These are phyloP conservation scores for Apostichopus parvimensis DNA, from an alignment of 35 echinoderm and acorn worm genomes.

Conservation along the genomic window DNA sequence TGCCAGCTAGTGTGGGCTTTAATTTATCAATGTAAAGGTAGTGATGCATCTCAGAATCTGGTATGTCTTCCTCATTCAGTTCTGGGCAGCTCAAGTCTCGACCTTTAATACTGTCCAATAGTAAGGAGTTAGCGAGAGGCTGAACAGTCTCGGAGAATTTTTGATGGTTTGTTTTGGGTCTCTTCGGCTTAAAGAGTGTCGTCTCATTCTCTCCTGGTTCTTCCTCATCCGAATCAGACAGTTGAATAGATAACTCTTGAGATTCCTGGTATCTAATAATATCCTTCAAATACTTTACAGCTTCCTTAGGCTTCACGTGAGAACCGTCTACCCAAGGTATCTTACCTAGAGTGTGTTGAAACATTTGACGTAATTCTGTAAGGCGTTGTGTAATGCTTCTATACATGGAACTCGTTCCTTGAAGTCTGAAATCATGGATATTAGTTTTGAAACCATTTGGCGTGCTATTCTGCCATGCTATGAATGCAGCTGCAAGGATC, in stretches of 20 bases:
- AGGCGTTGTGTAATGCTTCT: not conserved
- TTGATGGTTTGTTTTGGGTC: not conserved
- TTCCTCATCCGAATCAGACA: conserved; percentile 36
- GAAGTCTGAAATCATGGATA: not conserved
- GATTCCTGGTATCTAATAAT: conserved; percentile 29
- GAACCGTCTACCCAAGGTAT: conserved; percentile 9
- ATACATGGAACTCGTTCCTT: not conserved
- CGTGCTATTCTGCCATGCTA: conserved; percentile 23
- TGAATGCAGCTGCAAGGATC: conserved; percentile 9
- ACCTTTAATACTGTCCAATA: not conserved
- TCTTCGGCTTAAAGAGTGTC: conserved; percentile 3
- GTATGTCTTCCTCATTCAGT: conserved; percentile 63
- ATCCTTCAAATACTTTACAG: conserved; percentile 21
- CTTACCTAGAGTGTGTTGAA: not conserved
- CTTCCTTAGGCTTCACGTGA: not conserved
- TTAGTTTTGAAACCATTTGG: not conserved
- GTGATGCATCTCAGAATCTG: conserved; percentile 53
- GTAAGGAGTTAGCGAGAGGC: not conserved
- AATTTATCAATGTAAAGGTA: conserved; percentile 40
- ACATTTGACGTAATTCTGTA: not conserved
- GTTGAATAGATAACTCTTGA: not conserved
- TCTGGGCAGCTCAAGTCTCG: conserved; percentile 42
- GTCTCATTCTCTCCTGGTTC: not conserved
- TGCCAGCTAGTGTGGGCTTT: not conserved
- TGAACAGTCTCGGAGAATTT: not conserved